phyloP scores from a whole-genome alignment of 2,888 invertebrate species.

The Gymnocheta viridis region DNA sequence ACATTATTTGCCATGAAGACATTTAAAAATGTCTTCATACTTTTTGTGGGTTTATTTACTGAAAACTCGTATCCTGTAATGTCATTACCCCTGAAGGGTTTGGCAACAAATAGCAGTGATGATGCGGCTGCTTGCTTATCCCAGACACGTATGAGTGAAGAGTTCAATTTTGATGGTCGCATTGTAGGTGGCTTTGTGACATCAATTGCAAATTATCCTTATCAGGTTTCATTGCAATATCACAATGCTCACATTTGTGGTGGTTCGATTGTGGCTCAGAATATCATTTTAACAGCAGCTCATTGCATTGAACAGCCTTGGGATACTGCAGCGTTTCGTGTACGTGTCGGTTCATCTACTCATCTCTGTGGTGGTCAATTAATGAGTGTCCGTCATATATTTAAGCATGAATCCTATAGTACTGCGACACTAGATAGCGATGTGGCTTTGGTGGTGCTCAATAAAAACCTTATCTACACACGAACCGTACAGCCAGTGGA shows the following conservation, averaged over 20 bases:
- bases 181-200: constrained; percentile 71
- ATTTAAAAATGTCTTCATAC: constrained; percentile 12
- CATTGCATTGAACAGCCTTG: constrained; percentile 73
- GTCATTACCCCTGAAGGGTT: constrained; percentile 32
- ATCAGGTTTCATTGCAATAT: constrained; percentile 71
- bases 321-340: constrained; percentile 71
- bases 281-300: constrained; percentile 71
- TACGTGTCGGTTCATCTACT: constrained; percentile 74
- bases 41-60: constrained; percentile 26
- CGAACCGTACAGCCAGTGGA: constrained; percentile 72
- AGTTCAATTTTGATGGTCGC: constrained; percentile 68
- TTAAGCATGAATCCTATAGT: constrained; percentile 74
- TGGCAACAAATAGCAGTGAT: constrained; percentile 11
- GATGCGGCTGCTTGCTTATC: neutral
- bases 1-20: constrained; percentile 30
- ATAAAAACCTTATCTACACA: constrained; percentile 73
- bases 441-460: constrained; percentile 76
- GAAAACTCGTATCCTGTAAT: constrained; percentile 23
- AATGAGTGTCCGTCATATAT: constrained; percentile 73
- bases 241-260: constrained; percentile 70
- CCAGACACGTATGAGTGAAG: neutral
- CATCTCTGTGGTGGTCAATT: constrained; percentile 75
- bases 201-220: constrained; percentile 68
- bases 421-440: constrained; percentile 74
- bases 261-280: constrained; percentile 69